These are phyloP conservation scores for Poeciliopsis retropinna DNA, from an alignment of 2,113 vertebrate species.

Conservation along the genomic window DNA sequence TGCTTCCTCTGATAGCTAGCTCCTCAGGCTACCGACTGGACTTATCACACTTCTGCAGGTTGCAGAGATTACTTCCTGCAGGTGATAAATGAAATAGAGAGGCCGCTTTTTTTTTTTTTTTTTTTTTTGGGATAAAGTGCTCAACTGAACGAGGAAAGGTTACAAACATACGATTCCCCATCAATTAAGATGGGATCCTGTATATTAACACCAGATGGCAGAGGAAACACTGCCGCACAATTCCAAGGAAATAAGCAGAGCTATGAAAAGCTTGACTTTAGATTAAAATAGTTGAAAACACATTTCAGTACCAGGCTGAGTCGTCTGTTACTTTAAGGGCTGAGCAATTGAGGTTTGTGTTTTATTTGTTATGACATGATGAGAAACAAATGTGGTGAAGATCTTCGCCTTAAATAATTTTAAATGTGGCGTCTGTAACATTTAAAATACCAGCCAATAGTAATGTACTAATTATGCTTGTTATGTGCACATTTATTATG, in stretches of 20 bases:
- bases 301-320: neutral
- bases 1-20: constrained; percentile 10
- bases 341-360: constrained; percentile 1
- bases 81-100: constrained; percentile 39
- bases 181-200: constrained; percentile 44
- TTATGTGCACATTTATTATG: too few species aligned
- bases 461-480: too few species aligned
- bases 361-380: constrained; percentile 3
- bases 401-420: neutral
- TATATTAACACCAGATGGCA: constrained; percentile 47
- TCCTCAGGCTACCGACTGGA: constrained; percentile 27
- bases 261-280: constrained; percentile 2
- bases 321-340: constrained; percentile 26
- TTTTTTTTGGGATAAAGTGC: constrained; percentile 31
- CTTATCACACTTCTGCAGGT: constrained; percentile 61
- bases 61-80: constrained; percentile 30
- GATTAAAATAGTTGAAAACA: constrained; percentile 2
- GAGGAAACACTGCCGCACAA: constrained; percentile 10
- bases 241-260: constrained; percentile 36
- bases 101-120: constrained; percentile 35
- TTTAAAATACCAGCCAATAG: constrained; percentile 4
- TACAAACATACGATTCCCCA: constrained; percentile 42
- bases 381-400: constrained; percentile 22
- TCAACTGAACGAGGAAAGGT: constrained; percentile 9
- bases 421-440: neutral